These are phyloP conservation scores for Trichonephila inaurata DNA, from an alignment of 1,140 invertebrate genomes.

Conservation along the genomic window DNA sequence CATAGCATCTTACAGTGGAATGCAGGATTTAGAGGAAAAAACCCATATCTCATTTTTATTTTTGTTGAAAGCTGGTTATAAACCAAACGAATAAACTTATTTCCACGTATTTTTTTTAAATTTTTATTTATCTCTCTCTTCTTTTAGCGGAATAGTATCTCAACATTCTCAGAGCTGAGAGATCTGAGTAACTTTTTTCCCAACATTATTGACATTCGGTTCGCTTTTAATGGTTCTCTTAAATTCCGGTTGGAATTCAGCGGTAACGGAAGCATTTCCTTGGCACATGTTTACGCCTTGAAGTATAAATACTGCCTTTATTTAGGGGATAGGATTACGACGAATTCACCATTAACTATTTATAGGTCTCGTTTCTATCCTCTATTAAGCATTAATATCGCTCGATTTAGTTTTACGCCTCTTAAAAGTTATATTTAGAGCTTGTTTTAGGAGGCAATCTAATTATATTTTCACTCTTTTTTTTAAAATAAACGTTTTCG, in stretches of 20 bases:
- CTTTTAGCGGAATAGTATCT: neutral
- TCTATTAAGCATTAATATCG: no score
- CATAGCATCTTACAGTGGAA: neutral
- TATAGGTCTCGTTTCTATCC: neutral
- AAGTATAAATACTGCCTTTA: conserved; percentile 55
- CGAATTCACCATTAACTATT: neutral
- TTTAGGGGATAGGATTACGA: neutral
- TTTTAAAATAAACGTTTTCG: no score
- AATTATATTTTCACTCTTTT: no score
- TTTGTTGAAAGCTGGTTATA: conserved; percentile 7
- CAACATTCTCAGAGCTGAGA: conserved; percentile 19
- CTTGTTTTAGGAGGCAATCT: no score
- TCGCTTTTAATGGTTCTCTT: conserved; percentile 48
- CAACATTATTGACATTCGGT: conserved; percentile 16
- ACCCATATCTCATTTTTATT: conserved; percentile 51
- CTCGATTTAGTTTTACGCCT: no score
- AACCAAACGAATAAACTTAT: conserved; percentile 51
- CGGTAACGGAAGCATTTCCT: conserved; percentile 18
- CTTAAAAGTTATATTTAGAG: no score
- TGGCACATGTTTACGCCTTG: conserved; percentile 57
- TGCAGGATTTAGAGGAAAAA: neutral
- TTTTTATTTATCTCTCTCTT: neutral
- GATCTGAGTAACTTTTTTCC: neutral
- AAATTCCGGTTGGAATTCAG: conserved; percentile 56
- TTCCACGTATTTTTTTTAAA: neutral